Evolutionary conservation across 2,113 vertebrate genomes (phyloP).

Genomic region (Charina bottae): DNA sequence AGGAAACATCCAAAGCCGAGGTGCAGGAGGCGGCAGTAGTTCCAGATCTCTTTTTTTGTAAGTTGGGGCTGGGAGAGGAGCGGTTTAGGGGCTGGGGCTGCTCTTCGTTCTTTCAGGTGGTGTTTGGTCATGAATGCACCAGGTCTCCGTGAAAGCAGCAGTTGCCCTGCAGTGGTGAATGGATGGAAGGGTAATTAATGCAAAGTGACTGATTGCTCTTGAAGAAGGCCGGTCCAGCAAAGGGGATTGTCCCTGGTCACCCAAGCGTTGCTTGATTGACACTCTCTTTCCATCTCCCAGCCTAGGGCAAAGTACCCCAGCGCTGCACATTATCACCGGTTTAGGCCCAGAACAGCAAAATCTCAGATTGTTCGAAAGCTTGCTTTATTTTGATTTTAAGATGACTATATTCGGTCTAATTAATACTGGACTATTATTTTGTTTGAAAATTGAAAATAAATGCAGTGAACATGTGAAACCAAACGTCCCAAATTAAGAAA

Average conservation of each 20-base stretch:
- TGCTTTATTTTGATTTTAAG: neutral
- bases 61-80: neutral
- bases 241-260: conserved; percentile 78
- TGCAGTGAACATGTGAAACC: too few species aligned
- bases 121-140: conserved; percentile 55
- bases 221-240: conserved; percentile 83
- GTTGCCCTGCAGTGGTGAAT: conserved; percentile 36
- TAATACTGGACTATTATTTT: neutral
- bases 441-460: neutral
- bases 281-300: conserved; percentile 73
- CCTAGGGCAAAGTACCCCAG: conserved; percentile 64
- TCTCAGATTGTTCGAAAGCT: neutral
- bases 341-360: conserved; percentile 42
- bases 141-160: conserved; percentile 41
- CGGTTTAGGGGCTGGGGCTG: neutral
- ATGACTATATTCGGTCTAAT: neutral
- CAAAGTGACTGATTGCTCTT: conserved; percentile 87
- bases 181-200: conserved; percentile 81
- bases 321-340: conserved; percentile 66
- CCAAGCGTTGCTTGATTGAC: conserved; percentile 78
- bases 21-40: neutral
- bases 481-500: neutral
- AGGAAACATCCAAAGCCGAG: neutral
- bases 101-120: conserved; percentile 21
- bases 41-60: neutral